Base-by-base conservation (phyloP, 2,888 invertebrate genomes). In the Microdon myrmicae region DNA sequence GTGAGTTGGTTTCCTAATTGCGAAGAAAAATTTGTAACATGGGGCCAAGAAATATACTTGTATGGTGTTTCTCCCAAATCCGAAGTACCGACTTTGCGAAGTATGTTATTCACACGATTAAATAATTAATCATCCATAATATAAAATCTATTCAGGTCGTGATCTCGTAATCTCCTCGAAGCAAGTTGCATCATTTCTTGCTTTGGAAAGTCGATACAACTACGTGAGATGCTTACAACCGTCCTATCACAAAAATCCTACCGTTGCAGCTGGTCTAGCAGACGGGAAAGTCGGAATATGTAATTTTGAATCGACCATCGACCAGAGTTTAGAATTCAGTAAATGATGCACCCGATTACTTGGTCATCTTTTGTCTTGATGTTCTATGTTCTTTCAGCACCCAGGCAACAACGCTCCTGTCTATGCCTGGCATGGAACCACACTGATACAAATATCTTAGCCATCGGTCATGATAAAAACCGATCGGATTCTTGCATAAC, bases 391-490 rank as follows among this genome's bases (percentile, higher is more conserved):
- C 3, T 75, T 79, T 8, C 71, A 94, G 94, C 87, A 47, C 90
- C 94, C 0, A 87, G 90, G 44, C 91, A 93, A 77, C 86, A 90
- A 7, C 82, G 96, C 5, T 89, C 90, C 67, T 96, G 96, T 75
- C 91, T 93, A 71, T 87, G 90, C 0, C 85, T 97, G 8, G 86
- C 90, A 19, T 96, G 96, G 95, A 94, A 92, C 78, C 90, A 89
- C 19, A 79, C 84, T 7, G 94, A 96, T 70, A 84, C 85, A 13
- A 90, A 92, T 77, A 82, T 94, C 70, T 80, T 96, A 55, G 93
- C 92, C 0, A 90, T 90, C 45, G 96, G 93, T 0, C 83, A 96
- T 71, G 96, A 96, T 72, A 93, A 92, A 75, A 89, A 93, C 75
- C 85, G 94, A 66, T 89, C 90, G 23, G 96, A 96, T 78, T 88